These are phyloP conservation scores for Coracopsis vasa DNA, from an alignment of 2,113 vertebrate genomes.

Conservation along the genomic window DNA sequence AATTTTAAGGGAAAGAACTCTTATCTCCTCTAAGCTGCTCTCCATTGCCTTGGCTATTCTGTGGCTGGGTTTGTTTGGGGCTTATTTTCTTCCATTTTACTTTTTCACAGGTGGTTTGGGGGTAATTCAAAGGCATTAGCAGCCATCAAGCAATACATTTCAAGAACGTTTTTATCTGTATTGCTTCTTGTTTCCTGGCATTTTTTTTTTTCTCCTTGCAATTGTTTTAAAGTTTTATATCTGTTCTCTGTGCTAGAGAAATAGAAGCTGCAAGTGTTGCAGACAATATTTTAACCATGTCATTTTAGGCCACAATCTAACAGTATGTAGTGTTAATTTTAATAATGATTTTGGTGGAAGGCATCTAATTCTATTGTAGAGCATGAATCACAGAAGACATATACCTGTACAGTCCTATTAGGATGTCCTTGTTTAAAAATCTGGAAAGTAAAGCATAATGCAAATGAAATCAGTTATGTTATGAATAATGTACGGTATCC, in stretches of 20 bases:
- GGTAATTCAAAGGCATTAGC: not conserved
- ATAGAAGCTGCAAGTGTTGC: not conserved
- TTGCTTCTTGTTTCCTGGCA: not conserved
- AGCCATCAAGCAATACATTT: not conserved
- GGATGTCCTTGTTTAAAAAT: constrained; percentile 52
- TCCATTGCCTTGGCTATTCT: not conserved
- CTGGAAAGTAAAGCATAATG: constrained; percentile 46
- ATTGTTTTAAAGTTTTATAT: not conserved
- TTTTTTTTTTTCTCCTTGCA: not conserved
- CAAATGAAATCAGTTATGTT: constrained; percentile 52
- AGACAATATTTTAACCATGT: not conserved
- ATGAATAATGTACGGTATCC: constrained; percentile 56
- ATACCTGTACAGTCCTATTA: constrained; percentile 22
- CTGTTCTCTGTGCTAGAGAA: not conserved
- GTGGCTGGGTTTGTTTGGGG: not conserved
- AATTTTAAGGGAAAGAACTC: not conserved
- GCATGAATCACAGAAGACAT: not conserved
- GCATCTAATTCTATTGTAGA: not conserved
- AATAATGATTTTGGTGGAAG: constrained; percentile 3
- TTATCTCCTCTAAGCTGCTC: not conserved
- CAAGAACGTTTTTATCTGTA: not conserved
- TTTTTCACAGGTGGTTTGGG: not conserved
- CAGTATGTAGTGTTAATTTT: constrained; percentile 11
- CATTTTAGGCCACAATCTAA: not conserved
- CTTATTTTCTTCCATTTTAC: not conserved